These are phyloP conservation scores for Cheilosia variabilis DNA, from an alignment of 2,888 invertebrate genomes.

Conservation along the genomic window DNA sequence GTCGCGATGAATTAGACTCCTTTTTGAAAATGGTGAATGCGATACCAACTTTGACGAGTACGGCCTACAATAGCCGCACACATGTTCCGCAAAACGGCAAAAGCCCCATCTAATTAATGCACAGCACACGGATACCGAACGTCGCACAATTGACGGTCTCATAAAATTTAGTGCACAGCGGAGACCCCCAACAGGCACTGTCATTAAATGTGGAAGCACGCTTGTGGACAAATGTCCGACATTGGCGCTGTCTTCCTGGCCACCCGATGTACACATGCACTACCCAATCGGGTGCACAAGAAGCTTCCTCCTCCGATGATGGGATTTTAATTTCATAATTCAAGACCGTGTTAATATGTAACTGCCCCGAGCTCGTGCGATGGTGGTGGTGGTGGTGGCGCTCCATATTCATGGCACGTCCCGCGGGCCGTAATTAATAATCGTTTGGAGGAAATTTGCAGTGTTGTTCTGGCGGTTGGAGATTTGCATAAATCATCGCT, in stretches of 20 bases:
- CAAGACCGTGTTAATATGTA: conserved; percentile 75
- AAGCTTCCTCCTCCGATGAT: conserved; percentile 67
- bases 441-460: conserved; percentile 74
- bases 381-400: conserved; percentile 51
- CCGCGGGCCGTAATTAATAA: conserved; percentile 69
- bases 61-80: conserved; percentile 7
- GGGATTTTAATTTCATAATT: conserved; percentile 75
- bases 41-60: conserved; percentile 32
- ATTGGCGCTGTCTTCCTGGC: conserved; percentile 49
- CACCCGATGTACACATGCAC: conserved; percentile 56
- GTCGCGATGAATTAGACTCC: conserved; percentile 47
- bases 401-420: conserved; percentile 70
- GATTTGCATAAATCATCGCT: conserved; percentile 71
- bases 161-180: conserved; percentile 41
- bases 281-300: conserved; percentile 49
- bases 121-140: conserved; percentile 51
- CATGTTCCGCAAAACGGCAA: conserved; percentile 9
- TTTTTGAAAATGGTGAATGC: not conserved
- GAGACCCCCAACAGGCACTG: conserved; percentile 69
- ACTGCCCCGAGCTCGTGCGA: conserved; percentile 55
- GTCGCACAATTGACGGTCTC: conserved; percentile 38
- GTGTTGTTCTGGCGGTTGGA: conserved; percentile 53
- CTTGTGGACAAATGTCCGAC: conserved; percentile 61
- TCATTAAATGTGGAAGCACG: conserved; percentile 70
- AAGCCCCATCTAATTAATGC: conserved; percentile 60